phyloP scores from a whole-genome alignment of 2,113 vertebrate genomes.

The Grammomys dolichurus region DNA sequence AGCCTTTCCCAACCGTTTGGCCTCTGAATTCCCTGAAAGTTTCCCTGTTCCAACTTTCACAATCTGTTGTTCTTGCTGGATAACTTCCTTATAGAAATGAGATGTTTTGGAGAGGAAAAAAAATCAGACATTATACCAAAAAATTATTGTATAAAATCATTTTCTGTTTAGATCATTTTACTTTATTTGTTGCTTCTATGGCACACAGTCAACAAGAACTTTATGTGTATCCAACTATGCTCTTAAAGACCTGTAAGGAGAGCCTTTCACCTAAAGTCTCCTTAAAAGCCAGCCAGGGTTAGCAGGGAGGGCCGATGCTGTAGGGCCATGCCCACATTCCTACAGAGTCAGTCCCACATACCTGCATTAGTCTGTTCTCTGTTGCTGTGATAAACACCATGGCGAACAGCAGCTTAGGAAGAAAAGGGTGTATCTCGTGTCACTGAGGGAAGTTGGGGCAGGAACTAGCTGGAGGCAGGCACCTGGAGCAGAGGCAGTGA shows the following conservation, averaged over 20 bases:
- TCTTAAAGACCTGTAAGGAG: background rate
- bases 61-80: background rate
- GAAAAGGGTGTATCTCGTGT: background rate
- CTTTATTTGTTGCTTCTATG: background rate
- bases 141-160: background rate
- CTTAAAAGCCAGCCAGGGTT: background rate
- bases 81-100: background rate
- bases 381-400: background rate
- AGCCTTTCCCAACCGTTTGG: background rate
- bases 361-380: background rate
- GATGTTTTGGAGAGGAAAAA: background rate
- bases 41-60: background rate
- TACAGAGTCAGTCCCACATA: accelerated
- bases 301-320: background rate
- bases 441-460: background rate
- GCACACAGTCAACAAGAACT: background rate
- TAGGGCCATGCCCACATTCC: background rate
- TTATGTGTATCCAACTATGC: background rate
- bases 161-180: background rate
- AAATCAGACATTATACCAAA: background rate
- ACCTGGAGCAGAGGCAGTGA: background rate
- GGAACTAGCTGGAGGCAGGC: background rate
- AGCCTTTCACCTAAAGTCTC: background rate
- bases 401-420: too few relatives aligned
- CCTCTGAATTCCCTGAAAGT: background rate